Percentiles rank a stretch among this genome's conserved stretches.
These are phyloP conservation scores for Sitta europaea DNA, from an alignment of 2,113 vertebrate species.

Conservation along the genomic window DNA sequence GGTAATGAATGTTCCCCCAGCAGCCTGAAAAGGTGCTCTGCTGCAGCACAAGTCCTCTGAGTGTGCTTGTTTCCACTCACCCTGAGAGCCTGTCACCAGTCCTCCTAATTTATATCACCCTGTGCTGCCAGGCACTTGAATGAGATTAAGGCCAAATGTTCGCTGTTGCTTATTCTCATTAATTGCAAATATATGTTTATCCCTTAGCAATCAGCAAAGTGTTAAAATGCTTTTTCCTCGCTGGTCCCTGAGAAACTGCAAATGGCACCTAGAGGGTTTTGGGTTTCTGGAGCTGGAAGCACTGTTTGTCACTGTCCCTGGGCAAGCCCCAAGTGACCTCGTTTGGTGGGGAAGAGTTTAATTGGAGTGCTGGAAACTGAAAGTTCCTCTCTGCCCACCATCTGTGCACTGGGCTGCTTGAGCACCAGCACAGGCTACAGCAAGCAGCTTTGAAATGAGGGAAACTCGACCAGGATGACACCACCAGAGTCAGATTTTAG, in stretches of 20 bases:
- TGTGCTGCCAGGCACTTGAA: neutral
- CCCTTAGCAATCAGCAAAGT: neutral
- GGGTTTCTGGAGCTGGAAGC: neutral
- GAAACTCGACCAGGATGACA: neutral
- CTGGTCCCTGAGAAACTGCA: neutral
- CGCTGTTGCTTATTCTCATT: neutral
- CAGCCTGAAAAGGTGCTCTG: neutral
- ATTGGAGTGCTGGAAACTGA: constrained; percentile 35
- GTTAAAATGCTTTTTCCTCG: neutral
- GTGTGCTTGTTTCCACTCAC: neutral
- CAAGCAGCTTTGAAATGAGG: neutral
- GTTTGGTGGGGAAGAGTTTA: constrained; percentile 49
- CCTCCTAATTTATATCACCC: neutral
- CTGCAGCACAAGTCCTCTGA: neutral
- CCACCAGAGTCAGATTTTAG: neutral
- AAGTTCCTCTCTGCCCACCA: constrained; percentile 20
- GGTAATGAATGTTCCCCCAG: neutral
- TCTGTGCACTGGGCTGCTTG: neutral
- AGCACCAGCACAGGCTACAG: neutral
- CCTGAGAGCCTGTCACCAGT: neutral
- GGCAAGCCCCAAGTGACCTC: constrained; percentile 14
- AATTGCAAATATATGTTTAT: neutral
- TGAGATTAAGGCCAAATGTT: neutral
- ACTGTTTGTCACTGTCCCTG: neutral
- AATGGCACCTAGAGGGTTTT: neutral